Evolutionary conservation across 1,140 invertebrate species (phyloP).

Genomic region (Anadara kagoshimensis): DNA sequence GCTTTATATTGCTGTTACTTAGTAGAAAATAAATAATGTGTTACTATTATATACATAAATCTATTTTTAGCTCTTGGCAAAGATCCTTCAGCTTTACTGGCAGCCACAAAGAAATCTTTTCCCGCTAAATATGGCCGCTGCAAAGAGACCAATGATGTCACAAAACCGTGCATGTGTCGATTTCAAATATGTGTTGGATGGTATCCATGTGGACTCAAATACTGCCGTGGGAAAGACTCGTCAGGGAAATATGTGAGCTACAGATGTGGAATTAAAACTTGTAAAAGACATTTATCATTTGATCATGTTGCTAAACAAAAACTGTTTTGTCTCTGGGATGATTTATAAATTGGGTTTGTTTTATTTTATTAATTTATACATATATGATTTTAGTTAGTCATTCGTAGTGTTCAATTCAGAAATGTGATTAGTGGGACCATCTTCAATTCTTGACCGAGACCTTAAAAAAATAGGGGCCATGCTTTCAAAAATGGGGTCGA

Average conservation of each 20-base stretch:
- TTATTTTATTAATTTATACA: no score
- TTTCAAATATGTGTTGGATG: slow-evolving; percentile 89
- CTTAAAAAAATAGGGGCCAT: no score
- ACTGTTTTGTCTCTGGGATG: slow-evolving; percentile 89
- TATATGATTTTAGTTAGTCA: no score
- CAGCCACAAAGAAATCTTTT: slow-evolving; percentile 55
- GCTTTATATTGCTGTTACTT: no score
- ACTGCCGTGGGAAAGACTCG: slow-evolving; percentile 86
- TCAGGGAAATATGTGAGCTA: slow-evolving; percentile 81
- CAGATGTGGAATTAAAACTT: slow-evolving; percentile 96
- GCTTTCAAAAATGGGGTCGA: no score
- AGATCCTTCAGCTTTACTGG: slow-evolving; percentile 59
- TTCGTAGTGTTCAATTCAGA: no score
- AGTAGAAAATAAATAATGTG: no score
- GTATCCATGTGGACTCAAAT: slow-evolving; percentile 96
- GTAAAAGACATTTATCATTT: slow-evolving; percentile 90
- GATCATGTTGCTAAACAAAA: slow-evolving; percentile 88
- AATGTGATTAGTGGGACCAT: no score
- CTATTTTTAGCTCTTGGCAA: slow-evolving; percentile 57
- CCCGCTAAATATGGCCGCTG: slow-evolving; percentile 65
- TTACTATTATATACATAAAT: not conserved
- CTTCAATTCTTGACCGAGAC: no score
- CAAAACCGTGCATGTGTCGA: slow-evolving; percentile 83
- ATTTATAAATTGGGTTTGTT: no score
- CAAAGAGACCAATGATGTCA: slow-evolving; percentile 59